Evolutionary conservation across 2,113 vertebrate genomes (phyloP).

Genomic region (Gallinago paraguaiae): DNA sequence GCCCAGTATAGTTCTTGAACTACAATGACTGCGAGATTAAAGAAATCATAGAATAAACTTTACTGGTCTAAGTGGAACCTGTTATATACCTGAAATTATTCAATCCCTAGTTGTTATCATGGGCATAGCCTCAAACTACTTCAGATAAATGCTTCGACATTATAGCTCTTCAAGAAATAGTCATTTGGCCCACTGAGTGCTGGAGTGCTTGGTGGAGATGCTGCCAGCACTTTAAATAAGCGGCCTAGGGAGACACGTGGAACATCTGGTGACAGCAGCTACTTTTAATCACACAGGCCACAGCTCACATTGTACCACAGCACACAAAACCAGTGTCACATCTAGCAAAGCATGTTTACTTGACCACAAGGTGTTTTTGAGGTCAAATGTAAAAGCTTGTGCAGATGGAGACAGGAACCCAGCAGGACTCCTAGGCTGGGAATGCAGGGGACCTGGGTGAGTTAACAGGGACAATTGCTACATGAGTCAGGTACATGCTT

Average conservation of each 20-base stretch:
- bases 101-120: neutral
- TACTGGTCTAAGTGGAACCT: neutral
- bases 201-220: neutral
- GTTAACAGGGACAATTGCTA: neutral
- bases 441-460: neutral
- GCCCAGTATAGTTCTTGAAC: neutral
- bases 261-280: slow-evolving; percentile 40
- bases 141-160: neutral
- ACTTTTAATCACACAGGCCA: neutral
- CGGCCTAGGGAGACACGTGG: neutral
- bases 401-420: neutral
- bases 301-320: neutral
- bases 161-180: neutral
- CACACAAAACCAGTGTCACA: neutral
- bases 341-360: neutral
- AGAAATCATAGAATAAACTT: neutral
- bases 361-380: neutral
- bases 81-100: neutral
- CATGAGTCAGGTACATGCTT: neutral
- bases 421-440: neutral
- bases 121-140: neutral
- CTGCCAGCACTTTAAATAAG: slow-evolving; percentile 30
- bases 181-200: neutral
- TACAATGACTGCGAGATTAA: neutral
- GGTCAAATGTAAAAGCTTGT: neutral